Evolutionary conservation across 30 jellyfish, hydroid and myxozoan species (phyloP), one percentile per base, ranked within the genome.

Genomic region (Hydractinia symbiolongicarpus): DNA sequence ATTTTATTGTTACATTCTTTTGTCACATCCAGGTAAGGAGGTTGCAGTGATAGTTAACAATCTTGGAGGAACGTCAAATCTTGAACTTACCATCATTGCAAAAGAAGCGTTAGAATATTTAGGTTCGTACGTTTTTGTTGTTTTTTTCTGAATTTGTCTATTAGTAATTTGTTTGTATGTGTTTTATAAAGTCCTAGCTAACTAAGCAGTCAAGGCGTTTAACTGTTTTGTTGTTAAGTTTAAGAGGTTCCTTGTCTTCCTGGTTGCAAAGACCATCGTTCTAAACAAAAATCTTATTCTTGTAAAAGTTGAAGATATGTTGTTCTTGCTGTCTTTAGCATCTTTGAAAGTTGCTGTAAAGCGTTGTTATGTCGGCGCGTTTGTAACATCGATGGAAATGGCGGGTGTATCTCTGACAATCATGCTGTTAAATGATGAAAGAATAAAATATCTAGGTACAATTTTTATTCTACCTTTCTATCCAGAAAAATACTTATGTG

Each of bases 351-450:
- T 79, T 17, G 53, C 5, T 5, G 67, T 79, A 14, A 61, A 40
- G 11, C 86, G 89, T 17, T 68, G 93, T 84, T 93, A 78, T 77
- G 91, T 70, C 49, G 98, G 98, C 9, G 78, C 88, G 5, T 76
- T 83, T 66, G 92, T 93, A 90, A 93, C 98, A 13, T 87, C 98
- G 50, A 78, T 93, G 73, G 95, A 93, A 68, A 93, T 93, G 98
- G 98, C 96, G 8, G 98, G 98, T 62, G 91, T 87, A 11, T 93
- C 98, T 15, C 69, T 91, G 13, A 86, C 98, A 7, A 30, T 91
- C 21, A 53, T 87, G 82, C 83, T 76, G 44, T n/a, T 78, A 50
- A 10, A 53, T 61, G 81, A 87, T 17, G 86, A 83, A n/a, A 51
- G 77, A n/a, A 17, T 82, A 50, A 49, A 55, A 1, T 86, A 72